Percentiles rank a stretch among this genome's conserved stretches.
These are phyloP conservation scores for Gymnopithys bicolor DNA, from an alignment of 2,797 vertebrate genomes.

Conservation along the genomic window DNA sequence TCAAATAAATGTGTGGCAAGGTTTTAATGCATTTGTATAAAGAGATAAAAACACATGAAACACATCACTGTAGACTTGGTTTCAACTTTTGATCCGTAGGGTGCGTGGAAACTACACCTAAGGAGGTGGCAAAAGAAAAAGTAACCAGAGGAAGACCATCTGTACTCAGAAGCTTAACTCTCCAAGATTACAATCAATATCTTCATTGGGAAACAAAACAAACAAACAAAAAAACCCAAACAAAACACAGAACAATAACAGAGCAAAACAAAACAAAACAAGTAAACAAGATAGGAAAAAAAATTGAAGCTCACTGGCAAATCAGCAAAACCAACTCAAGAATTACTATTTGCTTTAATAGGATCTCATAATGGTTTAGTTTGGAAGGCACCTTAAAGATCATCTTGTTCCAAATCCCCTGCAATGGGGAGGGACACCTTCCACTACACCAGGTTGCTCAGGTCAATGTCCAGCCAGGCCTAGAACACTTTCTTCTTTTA, in stretches of 20 bases:
- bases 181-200: not conserved
- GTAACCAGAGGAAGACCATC: not conserved
- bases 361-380: not conserved
- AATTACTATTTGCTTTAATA: not conserved
- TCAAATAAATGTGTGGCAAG: not conserved
- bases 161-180: not conserved
- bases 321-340: not conserved
- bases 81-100: not conserved
- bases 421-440: not conserved
- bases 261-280: too few species aligned
- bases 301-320: not conserved
- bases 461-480: not conserved
- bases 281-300: not conserved
- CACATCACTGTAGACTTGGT: not conserved
- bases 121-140: not conserved
- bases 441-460: not conserved
- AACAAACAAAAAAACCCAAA: too few species aligned
- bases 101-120: not conserved
- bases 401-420: not conserved
- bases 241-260: too few species aligned
- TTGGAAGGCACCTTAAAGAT: not conserved
- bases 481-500: not conserved
- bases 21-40: not conserved
- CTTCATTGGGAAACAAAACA: not conserved
- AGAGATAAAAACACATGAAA: not conserved